phyloP scores from a whole-genome alignment of 2,113 vertebrate species.

The Odocoileus hemionus region DNA sequence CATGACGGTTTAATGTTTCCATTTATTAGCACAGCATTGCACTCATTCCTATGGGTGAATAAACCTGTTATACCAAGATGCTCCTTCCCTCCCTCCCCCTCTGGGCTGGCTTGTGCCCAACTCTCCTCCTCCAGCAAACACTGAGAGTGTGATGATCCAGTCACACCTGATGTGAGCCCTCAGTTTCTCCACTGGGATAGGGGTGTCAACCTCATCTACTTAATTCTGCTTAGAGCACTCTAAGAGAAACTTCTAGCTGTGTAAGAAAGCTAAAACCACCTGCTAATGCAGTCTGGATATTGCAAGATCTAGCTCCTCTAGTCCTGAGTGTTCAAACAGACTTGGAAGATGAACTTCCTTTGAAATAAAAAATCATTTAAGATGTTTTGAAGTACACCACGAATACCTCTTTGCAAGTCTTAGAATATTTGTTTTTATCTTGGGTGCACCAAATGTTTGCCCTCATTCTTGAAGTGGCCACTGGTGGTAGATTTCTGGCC shows the following conservation, averaged over 20 bases:
- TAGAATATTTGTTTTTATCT: not conserved
- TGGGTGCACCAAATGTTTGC: not conserved
- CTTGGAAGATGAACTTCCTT: not conserved
- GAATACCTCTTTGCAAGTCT: not conserved
- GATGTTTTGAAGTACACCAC: not conserved
- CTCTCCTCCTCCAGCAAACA: not conserved
- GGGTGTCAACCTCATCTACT: not conserved
- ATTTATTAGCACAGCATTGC: not conserved
- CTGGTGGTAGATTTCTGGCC: not conserved
- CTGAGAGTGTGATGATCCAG: accelerated
- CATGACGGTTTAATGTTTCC: not conserved
- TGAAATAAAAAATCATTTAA: not conserved
- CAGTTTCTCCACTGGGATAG: not conserved
- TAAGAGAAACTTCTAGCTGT: not conserved
- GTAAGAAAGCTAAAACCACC: not conserved
- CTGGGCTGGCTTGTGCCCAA: not conserved
- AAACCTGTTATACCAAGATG: not conserved
- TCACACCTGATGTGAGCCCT: not conserved
- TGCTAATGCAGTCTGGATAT: not conserved
- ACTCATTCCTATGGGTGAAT: not conserved
- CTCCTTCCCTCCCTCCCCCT: not conserved
- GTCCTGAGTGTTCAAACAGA: not conserved
- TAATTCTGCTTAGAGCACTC: not conserved
- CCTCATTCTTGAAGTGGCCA: not conserved
- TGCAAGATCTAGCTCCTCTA: not conserved